A percentile compares a stretch with the other conserved stretches of the same genome.
phyloP scores from a whole-genome alignment of 2,797 vertebrate species.

The Vultur gryphus region DNA sequence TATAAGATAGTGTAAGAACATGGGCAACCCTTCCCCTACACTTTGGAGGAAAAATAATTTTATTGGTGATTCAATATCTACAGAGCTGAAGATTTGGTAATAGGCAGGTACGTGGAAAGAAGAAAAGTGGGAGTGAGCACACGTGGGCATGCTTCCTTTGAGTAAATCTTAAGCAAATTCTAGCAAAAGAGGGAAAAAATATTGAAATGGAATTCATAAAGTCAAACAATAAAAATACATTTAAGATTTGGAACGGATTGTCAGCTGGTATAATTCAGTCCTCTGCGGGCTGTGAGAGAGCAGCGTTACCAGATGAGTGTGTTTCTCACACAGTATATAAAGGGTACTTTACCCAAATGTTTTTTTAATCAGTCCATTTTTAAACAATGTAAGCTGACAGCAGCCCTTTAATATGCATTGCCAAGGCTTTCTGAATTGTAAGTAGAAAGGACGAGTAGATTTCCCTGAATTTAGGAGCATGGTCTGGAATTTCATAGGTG shows the following conservation, averaged over 20 bases:
- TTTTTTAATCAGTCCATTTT: constrained; percentile 25
- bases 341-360: constrained; percentile 2
- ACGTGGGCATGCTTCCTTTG: background rate
- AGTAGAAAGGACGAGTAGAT: constrained; percentile 7
- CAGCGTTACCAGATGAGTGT: background rate
- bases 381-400: constrained; percentile 32
- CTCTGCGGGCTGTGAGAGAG: background rate
- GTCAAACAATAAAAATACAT: background rate
- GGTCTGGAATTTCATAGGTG: constrained; percentile 59
- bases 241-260: background rate
- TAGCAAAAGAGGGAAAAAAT: background rate
- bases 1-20: background rate
- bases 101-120: background rate
- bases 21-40: background rate
- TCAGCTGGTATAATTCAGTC: background rate
- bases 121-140: background rate
- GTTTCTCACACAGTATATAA: background rate
- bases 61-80: background rate
- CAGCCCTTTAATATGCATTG: constrained; percentile 19
- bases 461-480: constrained; percentile 35
- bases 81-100: background rate
- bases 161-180: background rate
- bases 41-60: background rate
- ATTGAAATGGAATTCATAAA: background rate
- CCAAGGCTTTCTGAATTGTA: background rate